Base-by-base conservation (phyloP, 2,888 invertebrate genomes). In the Mesorhabditis sp. region DNA sequence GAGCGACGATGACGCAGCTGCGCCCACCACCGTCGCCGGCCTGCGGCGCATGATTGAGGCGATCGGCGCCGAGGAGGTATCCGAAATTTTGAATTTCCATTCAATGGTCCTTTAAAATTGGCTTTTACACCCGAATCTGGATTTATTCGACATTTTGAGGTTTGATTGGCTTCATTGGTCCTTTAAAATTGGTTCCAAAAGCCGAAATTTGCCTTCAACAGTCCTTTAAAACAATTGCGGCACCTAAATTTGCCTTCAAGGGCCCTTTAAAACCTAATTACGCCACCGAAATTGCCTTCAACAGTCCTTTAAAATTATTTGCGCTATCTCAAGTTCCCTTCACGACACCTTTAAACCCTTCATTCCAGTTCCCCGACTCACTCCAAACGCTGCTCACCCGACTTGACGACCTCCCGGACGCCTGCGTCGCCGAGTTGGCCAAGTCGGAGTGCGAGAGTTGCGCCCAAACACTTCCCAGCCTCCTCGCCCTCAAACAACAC, bases 351-450 rank as follows among this genome's bases (percentile, higher is more conserved):
- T 28, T 41, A n/a, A 62, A 6, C 63, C 41, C n/a, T 3, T 1
- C 41, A 2, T 62, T 62, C 41, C 15, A 62, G 63, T n/a, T 62
- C 63, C 63, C 63, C 15, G 63, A 62, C n/a, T 62, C n/a, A 1
- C 6, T 28, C 13, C 6, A 62, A 7, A 6, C 6, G 10, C 63
- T 62, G 2, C 6, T n/a, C 6, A 13, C n/a, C n/a, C 10, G n/a
- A 1, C 41, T 62, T 2, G 63, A 62, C 41, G 63, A 62, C 15
- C 63, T 62, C 28, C 41, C 63, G 2, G 10, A 28, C 15, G 63
- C 2, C 41, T 62, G 6, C 15, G 2, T 7, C 15, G 41, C 15
- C 58, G 58, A 50, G 7, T 50, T 50, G 58, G 58, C n/a, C 10
- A 50, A 50, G n/a, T 10, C 10, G 10, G 58, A 50, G 10, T 50